A percentile compares a stretch with the other conserved stretches of the same genome.
These are phyloP conservation scores for Willisornis vidua DNA, from an alignment of 2,113 vertebrate genomes.

Conservation along the genomic window DNA sequence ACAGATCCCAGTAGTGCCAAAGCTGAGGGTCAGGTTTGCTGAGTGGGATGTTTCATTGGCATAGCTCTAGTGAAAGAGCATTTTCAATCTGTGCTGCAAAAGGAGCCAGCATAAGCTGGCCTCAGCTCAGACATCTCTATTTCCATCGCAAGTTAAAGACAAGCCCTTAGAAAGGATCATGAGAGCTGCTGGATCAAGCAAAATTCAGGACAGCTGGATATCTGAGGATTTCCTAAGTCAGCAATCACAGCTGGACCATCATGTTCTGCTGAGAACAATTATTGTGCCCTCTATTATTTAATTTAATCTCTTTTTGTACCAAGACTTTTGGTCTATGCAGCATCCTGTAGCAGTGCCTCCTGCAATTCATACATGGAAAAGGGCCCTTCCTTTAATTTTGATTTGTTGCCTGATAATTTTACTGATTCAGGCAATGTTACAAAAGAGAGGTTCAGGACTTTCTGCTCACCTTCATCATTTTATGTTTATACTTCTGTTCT, in stretches of 20 bases:
- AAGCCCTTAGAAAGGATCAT: background rate
- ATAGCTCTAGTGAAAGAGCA: background rate
- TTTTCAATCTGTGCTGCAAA: background rate
- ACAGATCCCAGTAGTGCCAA: background rate
- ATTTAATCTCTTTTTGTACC: background rate
- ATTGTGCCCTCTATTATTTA: background rate
- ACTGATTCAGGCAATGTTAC: background rate
- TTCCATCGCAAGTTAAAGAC: background rate
- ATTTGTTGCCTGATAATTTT: background rate
- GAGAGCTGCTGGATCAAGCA: background rate
- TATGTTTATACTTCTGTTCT: background rate
- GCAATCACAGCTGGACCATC: background rate
- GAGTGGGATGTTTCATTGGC: background rate
- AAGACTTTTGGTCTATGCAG: background rate
- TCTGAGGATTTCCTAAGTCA: accelerated
- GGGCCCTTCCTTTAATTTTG: background rate
- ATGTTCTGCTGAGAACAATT: background rate
- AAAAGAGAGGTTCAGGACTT: background rate
- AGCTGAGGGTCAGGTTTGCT: background rate
- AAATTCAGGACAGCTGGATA: background rate
- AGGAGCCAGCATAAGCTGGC: background rate
- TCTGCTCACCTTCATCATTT: background rate
- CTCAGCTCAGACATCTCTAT: background rate
- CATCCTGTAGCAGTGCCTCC: background rate
- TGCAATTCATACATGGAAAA: background rate